Evolutionary conservation across 2,797 vertebrate genomes (phyloP).

Genomic region (Chiroxiphia lanceolata): DNA sequence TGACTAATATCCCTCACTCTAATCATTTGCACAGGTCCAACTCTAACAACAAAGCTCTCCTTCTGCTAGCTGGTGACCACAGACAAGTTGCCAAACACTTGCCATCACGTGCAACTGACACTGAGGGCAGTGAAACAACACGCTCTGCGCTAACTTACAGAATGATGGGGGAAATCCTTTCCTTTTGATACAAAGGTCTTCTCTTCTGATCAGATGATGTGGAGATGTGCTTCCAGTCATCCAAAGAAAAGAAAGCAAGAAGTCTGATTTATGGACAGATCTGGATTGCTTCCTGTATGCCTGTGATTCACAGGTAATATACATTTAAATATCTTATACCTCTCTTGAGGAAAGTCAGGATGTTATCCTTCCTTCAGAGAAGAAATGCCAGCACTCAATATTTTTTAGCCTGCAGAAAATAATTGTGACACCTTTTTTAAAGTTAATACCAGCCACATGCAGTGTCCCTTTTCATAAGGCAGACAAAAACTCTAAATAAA

Average conservation of each 20-base stretch:
- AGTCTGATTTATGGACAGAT: not conserved
- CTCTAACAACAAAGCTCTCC: not conserved
- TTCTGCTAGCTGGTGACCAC: not conserved
- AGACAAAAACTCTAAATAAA: constrained; percentile 11
- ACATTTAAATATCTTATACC: not conserved
- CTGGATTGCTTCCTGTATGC: not conserved
- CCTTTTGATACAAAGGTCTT: not conserved
- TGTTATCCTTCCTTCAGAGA: not conserved
- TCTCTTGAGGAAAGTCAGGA: not conserved
- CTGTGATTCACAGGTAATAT: not conserved
- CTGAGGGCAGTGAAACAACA: not conserved
- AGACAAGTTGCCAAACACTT: not conserved
- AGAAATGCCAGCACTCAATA: not conserved
- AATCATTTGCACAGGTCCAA: not conserved
- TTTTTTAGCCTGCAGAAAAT: not conserved
- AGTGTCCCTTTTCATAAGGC: not conserved
- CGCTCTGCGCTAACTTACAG: not conserved
- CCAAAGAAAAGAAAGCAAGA: not conserved
- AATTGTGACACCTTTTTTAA: not conserved
- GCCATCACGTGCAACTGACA: not conserved
- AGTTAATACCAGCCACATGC: not conserved
- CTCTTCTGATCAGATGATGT: not conserved
- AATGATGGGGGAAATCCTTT: not conserved
- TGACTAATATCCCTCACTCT: not conserved
- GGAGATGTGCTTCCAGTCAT: not conserved